Evolutionary conservation across 2,113 vertebrate species (phyloP), one percentile per base, ranked within the genome.

Genomic region (Oceanodroma tethys): DNA sequence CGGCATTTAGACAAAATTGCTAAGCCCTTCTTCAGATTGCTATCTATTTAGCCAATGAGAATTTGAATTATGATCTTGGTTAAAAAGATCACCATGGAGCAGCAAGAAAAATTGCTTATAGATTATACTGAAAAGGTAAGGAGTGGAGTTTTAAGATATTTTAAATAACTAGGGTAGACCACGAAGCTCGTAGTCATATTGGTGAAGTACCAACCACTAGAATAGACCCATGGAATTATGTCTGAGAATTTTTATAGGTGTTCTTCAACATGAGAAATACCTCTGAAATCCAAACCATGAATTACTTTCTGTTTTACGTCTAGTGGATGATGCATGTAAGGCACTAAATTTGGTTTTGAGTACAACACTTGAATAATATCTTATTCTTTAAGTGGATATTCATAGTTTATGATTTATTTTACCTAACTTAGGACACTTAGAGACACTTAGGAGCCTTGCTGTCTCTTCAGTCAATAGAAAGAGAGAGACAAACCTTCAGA

Each of bases 1-100:
- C 7, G 21, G 88, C 97, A 93, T 97, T 98, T 90, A 95, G 67
- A 92, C 27, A 71, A 96, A 95, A 95, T 71, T 90, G 32, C 52
- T 94, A 91, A 94, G 4, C 79, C 62, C 10, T 95, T 96, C 88
- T 93, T 94, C 48, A 87, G 94, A 93, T 94, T 94, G 19, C 45
- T 95, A 89, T 96, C 95, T 86, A 88, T 95, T 89, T 81, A 47
- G 70, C 87, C 93, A 96, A 75, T 88, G 86, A 97, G 81, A 97
- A 95, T 79, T 68, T 90, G 27, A 91, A 89, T 86, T 95, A 92
- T 93, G 53, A 95, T 95, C 90, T 88, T 75, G 26, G 16, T 76
- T 95, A 87, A 73, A 91, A 94, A 93, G 53, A 90, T 36, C 22
- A 93, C 45, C 26, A 42, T 27, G 63, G 60, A 58, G 52, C 58